Percentiles rank a stretch among this genome's conserved stretches.
Conservation (phyloP, 2,888 invertebrate genomes). For the Helleia helle region DNA sequence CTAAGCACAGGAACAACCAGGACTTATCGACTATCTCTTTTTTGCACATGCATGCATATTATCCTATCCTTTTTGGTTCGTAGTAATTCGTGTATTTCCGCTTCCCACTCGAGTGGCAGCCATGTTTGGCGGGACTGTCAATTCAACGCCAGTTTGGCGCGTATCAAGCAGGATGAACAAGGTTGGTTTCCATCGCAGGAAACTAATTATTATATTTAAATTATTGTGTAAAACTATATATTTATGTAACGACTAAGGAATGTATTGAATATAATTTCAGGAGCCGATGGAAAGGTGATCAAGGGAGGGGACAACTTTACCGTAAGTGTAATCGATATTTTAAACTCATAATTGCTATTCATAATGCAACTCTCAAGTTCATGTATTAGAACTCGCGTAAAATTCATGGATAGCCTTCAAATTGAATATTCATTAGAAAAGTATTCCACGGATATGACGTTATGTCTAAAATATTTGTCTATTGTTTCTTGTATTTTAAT, state of each 20-base stretch:
- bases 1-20: slow-evolving; percentile 53
- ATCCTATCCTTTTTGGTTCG: slow-evolving; percentile 64
- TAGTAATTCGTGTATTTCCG: slow-evolving; percentile 68
- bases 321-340: slow-evolving; percentile 8
- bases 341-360: slow-evolving; percentile 2
- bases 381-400: too few relatives aligned
- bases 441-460: too few relatives aligned
- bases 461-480: too few relatives aligned
- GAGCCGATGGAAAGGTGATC: background rate
- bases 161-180: slow-evolving; percentile 51
- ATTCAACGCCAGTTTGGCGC: slow-evolving; percentile 70
- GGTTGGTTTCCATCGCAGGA: slow-evolving; percentile 49
- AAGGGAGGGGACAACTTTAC: background rate
- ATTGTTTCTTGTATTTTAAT: too few relatives aligned
- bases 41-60: slow-evolving; percentile 48
- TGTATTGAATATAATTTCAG: slow-evolving; percentile 4
- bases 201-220: slow-evolving; percentile 27
- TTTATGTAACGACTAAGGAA: background rate
- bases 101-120: slow-evolving; percentile 67
- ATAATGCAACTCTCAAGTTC: too few relatives aligned
- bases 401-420: too few relatives aligned
- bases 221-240: slow-evolving; percentile 11
- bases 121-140: slow-evolving; percentile 73
- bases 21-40: slow-evolving; percentile 61
- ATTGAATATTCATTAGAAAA: too few relatives aligned